These are phyloP conservation scores for Phalloptychus januarius DNA, from an alignment of 2,797 vertebrate species.

Conservation along the genomic window DNA sequence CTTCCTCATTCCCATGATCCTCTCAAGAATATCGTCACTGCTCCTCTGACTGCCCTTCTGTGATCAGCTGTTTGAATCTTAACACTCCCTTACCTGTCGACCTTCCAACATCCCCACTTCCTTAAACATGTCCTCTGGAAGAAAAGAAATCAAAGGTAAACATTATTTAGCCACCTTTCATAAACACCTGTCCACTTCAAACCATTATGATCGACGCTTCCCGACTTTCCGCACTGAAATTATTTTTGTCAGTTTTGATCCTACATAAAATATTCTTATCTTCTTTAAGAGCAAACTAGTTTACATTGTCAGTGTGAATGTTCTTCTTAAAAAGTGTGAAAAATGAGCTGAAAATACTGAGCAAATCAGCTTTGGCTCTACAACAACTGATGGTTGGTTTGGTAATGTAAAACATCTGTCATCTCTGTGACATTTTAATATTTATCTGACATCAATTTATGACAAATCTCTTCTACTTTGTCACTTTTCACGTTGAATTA, in stretches of 20 bases:
- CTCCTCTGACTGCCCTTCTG: background rate
- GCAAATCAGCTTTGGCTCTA: too few species aligned
- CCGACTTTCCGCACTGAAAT: background rate
- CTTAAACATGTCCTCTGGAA: background rate
- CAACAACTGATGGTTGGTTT: too few species aligned
- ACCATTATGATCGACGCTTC: background rate
- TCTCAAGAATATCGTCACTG: background rate
- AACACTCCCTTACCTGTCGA: background rate
- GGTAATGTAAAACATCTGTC: too few species aligned
- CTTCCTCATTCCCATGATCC: background rate
- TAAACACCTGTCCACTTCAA: background rate
- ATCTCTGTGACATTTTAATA: too few species aligned
- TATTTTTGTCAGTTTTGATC: too few species aligned
- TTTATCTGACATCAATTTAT: background rate
- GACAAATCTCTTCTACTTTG: background rate
- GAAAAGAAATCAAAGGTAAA: background rate
- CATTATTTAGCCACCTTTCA: background rate
- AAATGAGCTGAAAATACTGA: too few species aligned
- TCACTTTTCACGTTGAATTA: background rate
- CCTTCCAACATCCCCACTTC: background rate
- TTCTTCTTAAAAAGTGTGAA: too few species aligned
- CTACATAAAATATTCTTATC: too few species aligned
- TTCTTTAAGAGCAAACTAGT: too few species aligned
- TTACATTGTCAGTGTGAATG: too few species aligned
- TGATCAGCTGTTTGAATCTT: background rate